Evolutionary conservation across 1,140 invertebrate genomes (phyloP), one percentile per base, ranked within the genome.

Genomic region (Atta colombica): DNA sequence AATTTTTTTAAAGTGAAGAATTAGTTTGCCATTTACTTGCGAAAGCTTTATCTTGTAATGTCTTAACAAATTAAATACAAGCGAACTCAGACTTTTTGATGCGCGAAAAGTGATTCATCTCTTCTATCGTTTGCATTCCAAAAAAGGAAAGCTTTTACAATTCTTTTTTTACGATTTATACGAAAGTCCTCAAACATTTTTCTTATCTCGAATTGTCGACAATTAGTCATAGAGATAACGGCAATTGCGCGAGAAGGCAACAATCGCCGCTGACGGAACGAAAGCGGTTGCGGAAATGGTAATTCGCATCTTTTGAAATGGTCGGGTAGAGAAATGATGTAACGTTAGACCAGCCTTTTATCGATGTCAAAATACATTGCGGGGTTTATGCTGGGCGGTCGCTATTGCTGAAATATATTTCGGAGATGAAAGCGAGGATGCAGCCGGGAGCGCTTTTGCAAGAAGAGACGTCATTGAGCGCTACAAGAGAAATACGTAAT

Each of bases 261-360:
- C 55, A 84, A 61, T 84, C 58, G 25, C 53, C 25, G 78, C 39
- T 74, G 58, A 39, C 69, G 31, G 31, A 8, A 31, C 63, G 63
- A 16, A 72, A 84, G 21, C 25, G n/a, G 25, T 74, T 82, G 68
- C 28, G 55, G 68, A 74, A 84, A 74, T 61, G 66, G 55, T 84
- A 84, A 84, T 84, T 84, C 69, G 55, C 28, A 51, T 25, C 51
- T 45, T 84, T 84, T 49, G 55, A 74, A 84, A 74, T 31, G 21
- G 66, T 69, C 39, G 25, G 14, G 31, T 25, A 35, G 53, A 84
- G 80, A 61, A 84, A 84, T 61, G 39, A 74, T 63, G 68, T 84
- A 35, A 58, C 80, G 25, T 82, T 74, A 82, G 69, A 61, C 69
- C 25, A 55, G 53, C 58, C 68, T 35, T 69, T 82, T 61, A 74